Percentiles rank a stretch among this genome's conserved stretches.
These are phyloP conservation scores for Azemiops feae DNA, from an alignment of 2,113 vertebrate genomes.

Conservation along the genomic window DNA sequence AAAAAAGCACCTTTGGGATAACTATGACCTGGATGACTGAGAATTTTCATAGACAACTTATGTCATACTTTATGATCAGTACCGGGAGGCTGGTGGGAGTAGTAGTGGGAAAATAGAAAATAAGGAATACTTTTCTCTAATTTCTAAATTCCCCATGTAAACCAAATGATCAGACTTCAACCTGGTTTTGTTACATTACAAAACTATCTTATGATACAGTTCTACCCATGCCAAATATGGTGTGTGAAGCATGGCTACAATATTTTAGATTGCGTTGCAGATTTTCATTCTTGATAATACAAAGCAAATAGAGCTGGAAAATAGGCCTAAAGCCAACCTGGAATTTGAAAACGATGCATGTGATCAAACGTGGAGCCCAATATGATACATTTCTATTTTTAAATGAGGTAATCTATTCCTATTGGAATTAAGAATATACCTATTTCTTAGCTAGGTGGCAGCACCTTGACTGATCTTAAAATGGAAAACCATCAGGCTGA, in stretches of 20 bases:
- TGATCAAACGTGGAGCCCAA: neutral
- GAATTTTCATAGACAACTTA: constrained; percentile 1
- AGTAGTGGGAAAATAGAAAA: neutral
- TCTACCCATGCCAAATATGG: neutral
- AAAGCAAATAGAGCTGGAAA: neutral
- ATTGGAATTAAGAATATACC: neutral
- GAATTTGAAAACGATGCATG: neutral
- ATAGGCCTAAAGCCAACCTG: neutral
- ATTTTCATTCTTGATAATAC: neutral
- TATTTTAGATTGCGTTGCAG: neutral
- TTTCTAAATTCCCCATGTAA: constrained; percentile 11
- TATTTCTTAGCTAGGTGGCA: neutral
- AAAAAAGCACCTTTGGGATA: too few relatives aligned
- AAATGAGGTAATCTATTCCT: neutral
- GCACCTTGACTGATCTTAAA: neutral
- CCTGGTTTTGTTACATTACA: neutral
- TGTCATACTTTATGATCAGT: neutral
- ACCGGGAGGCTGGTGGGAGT: neutral
- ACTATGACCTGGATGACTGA: too few relatives aligned
- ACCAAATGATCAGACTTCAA: constrained; percentile 36
- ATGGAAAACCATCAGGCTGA: neutral
- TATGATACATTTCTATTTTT: neutral
- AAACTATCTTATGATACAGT: neutral
- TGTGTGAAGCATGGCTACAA: neutral
- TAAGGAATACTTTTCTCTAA: constrained; percentile 6